Conservation (phyloP, 2,797 vertebrate species). For the Acridotheres tristis region DNA sequence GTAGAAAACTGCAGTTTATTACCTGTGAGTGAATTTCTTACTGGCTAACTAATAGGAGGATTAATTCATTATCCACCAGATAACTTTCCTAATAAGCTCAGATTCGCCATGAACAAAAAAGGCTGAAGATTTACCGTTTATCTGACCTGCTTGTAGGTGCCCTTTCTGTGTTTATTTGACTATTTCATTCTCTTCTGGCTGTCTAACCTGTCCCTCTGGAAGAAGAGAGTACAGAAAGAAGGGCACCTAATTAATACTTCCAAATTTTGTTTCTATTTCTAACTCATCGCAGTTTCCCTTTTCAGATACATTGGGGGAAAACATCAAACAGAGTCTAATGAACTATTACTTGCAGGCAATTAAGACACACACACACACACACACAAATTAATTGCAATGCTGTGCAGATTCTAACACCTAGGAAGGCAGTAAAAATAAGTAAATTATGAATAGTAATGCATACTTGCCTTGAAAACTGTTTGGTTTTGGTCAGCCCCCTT, state of each 20-base stretch:
- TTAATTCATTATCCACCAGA: background rate
- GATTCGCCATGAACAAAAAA: background rate
- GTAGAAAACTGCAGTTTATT: background rate
- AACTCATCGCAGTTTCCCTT: conserved; percentile 39
- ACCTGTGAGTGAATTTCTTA: background rate
- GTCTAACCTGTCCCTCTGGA: conserved; percentile 28
- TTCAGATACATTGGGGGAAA: background rate
- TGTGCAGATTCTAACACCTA: background rate
- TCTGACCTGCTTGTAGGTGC: background rate
- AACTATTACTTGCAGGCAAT: conserved; percentile 5
- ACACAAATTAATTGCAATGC: background rate
- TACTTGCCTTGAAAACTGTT: background rate
- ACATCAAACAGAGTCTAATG: background rate
- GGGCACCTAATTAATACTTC: conserved; percentile 54
- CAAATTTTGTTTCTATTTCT: conserved; percentile 39
- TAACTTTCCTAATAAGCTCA: background rate
- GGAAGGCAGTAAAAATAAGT: background rate
- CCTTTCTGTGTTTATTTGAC: conserved; percentile 26
- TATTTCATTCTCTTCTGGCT: background rate
- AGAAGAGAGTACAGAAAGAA: conserved; percentile 32
- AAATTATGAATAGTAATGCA: background rate
- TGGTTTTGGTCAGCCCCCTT: background rate
- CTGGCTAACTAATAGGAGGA: background rate
- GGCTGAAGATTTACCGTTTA: background rate
- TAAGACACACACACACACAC: background rate